Base-by-base conservation (phyloP, 2,888 invertebrate species). In the Heteropelma amictum region DNA sequence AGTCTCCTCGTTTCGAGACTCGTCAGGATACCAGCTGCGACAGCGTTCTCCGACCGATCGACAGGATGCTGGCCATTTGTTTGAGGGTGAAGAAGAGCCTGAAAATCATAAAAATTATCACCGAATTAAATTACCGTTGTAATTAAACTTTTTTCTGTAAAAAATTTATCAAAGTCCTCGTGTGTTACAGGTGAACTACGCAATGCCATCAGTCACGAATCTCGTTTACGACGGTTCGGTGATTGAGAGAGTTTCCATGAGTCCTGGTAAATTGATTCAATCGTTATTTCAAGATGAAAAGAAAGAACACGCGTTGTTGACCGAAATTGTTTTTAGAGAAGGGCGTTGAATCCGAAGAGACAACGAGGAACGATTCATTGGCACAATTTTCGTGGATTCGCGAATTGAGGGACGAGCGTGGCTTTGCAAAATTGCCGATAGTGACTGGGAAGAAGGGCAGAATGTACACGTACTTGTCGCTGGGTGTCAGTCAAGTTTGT, bases 1-100 rank as follows among this genome's bases (percentile, higher is more conserved):
- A 64, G 28, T 49, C 28, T 1, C 58, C 38, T 28, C 58, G 49
- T 19, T 51, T 38, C 1, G 47, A 30, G 12, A 65, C 28, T 28
- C 70, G 40, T 49, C 70, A 71, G 49, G 45, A 54, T 8, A 56
- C 54, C 8, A 38, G 56, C n/a, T 71, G 71, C 19, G 71, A 71
- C 49, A 49, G 64, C 51, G 8, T 6, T 10, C 47, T 47, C 23
- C 17, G 40, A 64, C 71, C 71, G 8, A 10, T 14, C 12, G 56
- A 51, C 14, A 56, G 49, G 26, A 71, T 71, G 56, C 28, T 64
- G 49, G 63, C 56, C 7, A 71, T 64, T 23, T 64, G 40, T 54
- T 56, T 64, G 12, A 21, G 23, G 23, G 54, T 54, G 12, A 35
- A 3, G 6, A n/a, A 35, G 6, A 21, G 23, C n/a, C n/a, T n/a